A percentile compares a stretch with the other conserved stretches of the same genome.
These are phyloP conservation scores for Pheosia gnoma DNA, from an alignment of 2,888 invertebrate genomes.

Conservation along the genomic window DNA sequence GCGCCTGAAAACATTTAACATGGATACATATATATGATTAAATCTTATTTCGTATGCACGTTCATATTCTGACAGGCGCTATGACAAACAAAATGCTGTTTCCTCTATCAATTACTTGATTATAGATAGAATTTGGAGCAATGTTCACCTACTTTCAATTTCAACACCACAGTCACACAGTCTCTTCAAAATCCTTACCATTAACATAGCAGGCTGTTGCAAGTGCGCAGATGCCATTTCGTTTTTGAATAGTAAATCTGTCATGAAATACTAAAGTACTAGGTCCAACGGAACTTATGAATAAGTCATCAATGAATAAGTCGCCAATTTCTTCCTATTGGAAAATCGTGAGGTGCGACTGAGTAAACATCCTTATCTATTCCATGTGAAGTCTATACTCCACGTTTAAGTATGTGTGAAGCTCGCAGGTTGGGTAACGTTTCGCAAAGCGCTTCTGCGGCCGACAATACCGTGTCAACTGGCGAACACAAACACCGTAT, in stretches of 20 bases:
- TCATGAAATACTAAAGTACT: not conserved
- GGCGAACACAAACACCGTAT: slow-evolving; percentile 78
- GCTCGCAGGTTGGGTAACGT: slow-evolving; percentile 65
- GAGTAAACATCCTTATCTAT: slow-evolving; percentile 58
- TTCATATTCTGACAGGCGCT: not conserved
- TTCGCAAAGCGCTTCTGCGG: slow-evolving; percentile 77
- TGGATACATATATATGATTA: not conserved
- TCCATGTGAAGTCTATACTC: slow-evolving; percentile 49
- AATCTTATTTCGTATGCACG: not conserved
- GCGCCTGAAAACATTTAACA: not conserved
- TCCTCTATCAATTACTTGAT: too few species aligned
- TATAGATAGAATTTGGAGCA: too few species aligned
- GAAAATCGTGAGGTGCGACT: slow-evolving; percentile 42
- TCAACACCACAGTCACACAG: too few species aligned
- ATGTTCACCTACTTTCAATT: too few species aligned
- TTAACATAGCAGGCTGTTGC: too few species aligned
- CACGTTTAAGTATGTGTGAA: slow-evolving; percentile 47
- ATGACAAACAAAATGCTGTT: not conserved
- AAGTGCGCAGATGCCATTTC: too few species aligned
- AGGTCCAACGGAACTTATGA: slow-evolving; percentile 23
- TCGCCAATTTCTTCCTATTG: slow-evolving; percentile 13
- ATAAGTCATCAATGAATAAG: too few species aligned
- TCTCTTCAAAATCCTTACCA: too few species aligned
- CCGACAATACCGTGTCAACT: slow-evolving; percentile 76
- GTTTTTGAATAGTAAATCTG: too few species aligned